Conservation (phyloP, 2,113 vertebrate genomes). For the Pycnonotus jocosus region DNA sequence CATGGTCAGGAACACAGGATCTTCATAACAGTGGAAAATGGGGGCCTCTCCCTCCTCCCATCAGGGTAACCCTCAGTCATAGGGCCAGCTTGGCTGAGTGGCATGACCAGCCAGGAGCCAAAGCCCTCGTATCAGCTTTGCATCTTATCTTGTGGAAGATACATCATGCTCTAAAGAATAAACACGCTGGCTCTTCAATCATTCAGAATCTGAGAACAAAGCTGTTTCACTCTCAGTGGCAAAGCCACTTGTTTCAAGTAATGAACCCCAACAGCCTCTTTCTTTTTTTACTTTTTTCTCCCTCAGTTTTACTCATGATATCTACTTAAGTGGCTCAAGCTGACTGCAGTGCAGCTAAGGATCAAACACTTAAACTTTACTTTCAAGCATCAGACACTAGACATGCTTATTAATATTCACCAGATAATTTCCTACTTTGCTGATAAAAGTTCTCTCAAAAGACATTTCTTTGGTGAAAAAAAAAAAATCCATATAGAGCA, state of each 20-base stretch:
- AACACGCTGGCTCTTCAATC: not conserved
- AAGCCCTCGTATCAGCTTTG: not conserved
- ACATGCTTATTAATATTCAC: constrained; percentile 44
- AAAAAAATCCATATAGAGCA: not conserved
- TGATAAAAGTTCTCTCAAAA: constrained; percentile 27
- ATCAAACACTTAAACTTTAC: constrained; percentile 44
- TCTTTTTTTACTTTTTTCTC: not conserved
- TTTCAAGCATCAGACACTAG: not conserved
- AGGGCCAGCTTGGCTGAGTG: not conserved
- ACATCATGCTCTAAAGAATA: not conserved
- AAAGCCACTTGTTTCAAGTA: constrained; percentile 10
- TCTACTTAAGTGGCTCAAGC: not conserved
- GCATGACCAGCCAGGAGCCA: not conserved
- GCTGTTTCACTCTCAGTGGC: not conserved
- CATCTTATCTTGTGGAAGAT: not conserved
- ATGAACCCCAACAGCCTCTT: not conserved
- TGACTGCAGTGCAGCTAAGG: not conserved
- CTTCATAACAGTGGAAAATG: not conserved
- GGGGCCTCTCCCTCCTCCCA: not conserved
- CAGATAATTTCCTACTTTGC: constrained; percentile 22
- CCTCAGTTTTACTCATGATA: not conserved
- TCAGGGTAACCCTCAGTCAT: not conserved
- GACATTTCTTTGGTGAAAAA: not conserved
- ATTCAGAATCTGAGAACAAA: not conserved
- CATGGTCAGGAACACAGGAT: not conserved